Evolutionary conservation across 2,888 invertebrate species (phyloP).

Genomic region (Chrysotoxum bicinctum): DNA sequence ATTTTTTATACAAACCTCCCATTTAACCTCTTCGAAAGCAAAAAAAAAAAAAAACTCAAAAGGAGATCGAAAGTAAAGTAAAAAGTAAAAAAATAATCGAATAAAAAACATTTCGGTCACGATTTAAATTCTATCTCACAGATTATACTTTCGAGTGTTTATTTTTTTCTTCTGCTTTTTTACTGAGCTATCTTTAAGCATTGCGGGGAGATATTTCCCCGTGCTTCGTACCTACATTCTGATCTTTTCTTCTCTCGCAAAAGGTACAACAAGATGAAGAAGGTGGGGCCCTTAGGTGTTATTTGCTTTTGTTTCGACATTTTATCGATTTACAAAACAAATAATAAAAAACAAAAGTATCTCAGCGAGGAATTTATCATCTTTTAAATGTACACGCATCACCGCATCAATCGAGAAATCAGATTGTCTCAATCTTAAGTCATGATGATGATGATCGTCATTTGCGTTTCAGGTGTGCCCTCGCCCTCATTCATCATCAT

Average conservation of each 20-base stretch:
- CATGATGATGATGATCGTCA: slow-evolving; percentile 59
- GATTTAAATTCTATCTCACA: slow-evolving; percentile 71
- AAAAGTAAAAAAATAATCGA: slow-evolving; percentile 17
- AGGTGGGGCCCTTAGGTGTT: slow-evolving; percentile 66
- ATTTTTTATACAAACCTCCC: slow-evolving; percentile 47
- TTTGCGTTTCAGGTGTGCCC: slow-evolving; percentile 70
- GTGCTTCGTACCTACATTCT: slow-evolving; percentile 33
- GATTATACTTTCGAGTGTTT: slow-evolving; percentile 51
- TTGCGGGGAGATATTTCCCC: slow-evolving; percentile 16
- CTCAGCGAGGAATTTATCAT: slow-evolving; percentile 44
- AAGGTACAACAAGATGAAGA: slow-evolving; percentile 14
- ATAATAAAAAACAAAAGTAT: slow-evolving; percentile 39
- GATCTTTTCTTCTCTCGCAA: slow-evolving; percentile 16
- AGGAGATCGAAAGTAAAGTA: slow-evolving; percentile 59
- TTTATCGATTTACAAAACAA: slow-evolving; percentile 62
- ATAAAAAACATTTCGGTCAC: slow-evolving; percentile 62
- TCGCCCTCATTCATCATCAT: slow-evolving; percentile 67
- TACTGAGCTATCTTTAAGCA: slow-evolving; percentile 1
- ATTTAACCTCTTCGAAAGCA: slow-evolving; percentile 52
- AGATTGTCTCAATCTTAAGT: slow-evolving; percentile 57
- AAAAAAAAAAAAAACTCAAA: slow-evolving; percentile 12
- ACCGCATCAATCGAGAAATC: slow-evolving; percentile 62
- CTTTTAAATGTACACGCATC: slow-evolving; percentile 64
- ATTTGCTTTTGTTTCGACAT: slow-evolving; percentile 71
- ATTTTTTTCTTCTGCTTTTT: background rate